Conservation (phyloP, 2,113 vertebrate genomes). For the Anguilla rostrata region DNA sequence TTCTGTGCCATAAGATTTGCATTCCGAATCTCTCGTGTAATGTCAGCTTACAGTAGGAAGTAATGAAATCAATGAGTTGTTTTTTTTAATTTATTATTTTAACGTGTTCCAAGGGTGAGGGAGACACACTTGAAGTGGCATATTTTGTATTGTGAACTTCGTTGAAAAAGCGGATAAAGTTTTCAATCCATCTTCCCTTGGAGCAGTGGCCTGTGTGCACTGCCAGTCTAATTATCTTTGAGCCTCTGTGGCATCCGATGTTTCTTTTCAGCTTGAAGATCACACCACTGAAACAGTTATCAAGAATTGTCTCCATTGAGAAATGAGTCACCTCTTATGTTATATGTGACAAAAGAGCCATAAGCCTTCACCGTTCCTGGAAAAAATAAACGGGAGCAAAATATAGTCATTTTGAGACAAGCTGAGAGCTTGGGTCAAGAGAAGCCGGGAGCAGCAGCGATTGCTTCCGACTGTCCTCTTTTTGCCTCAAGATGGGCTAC, state of each 20-base stretch:
- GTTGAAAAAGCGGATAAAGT: neutral
- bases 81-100: neutral
- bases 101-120: neutral
- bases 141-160: neutral
- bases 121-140: neutral
- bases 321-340: too few relatives aligned
- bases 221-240: neutral
- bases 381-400: neutral
- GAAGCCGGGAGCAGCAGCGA: neutral
- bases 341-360: too few relatives aligned
- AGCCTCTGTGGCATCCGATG: neutral
- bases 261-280: neutral
- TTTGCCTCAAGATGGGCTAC: neutral
- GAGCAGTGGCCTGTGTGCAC: neutral
- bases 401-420: neutral
- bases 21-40: neutral
- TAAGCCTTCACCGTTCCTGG: too few relatives aligned
- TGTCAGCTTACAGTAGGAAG: neutral
- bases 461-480: neutral
- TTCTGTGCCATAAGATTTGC: neutral
- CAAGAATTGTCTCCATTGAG: too few relatives aligned
- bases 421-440: neutral
- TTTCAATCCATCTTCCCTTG: neutral
- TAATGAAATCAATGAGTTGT: neutral
- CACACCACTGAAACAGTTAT: neutral